A percentile compares a stretch with the other conserved stretches of the same genome.
Evolutionary conservation across 2,113 vertebrate genomes (phyloP).

Genomic region (Puntigrus tetrazona): DNA sequence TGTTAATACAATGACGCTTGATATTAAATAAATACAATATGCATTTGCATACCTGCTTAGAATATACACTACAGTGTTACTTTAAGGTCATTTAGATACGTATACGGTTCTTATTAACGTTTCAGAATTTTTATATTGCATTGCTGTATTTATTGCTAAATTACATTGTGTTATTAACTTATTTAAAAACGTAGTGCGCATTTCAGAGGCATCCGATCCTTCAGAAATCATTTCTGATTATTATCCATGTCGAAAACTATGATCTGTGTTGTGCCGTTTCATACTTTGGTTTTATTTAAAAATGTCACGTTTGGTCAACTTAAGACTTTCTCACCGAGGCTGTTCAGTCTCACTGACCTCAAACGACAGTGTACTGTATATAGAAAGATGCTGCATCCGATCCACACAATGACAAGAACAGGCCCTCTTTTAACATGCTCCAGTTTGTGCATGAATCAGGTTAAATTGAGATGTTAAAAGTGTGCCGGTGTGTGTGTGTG

Average conservation of each 20-base stretch:
- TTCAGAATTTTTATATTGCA: too few relatives aligned
- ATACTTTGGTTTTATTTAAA: not conserved
- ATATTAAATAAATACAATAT: too few relatives aligned
- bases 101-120: too few relatives aligned
- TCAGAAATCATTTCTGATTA: not conserved
- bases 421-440: constrained; percentile 4
- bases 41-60: not conserved
- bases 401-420: not conserved
- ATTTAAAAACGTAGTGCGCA: too few relatives aligned
- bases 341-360: not conserved
- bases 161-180: too few relatives aligned
- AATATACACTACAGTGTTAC: not conserved
- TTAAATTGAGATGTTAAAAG: constrained; percentile 45
- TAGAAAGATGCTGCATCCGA: too few relatives aligned
- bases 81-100: not conserved
- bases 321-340: too few relatives aligned
- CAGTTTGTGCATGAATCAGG: constrained; percentile 20
- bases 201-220: not conserved
- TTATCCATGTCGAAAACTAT: not conserved
- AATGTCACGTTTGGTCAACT: not conserved
- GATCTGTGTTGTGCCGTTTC: not conserved
- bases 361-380: not conserved
- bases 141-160: too few relatives aligned
- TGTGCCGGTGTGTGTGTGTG: constrained; percentile 21
- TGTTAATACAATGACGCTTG: too few relatives aligned